phyloP scores from a whole-genome alignment of 2,113 vertebrate genomes.

The Coracopsis vasa region DNA sequence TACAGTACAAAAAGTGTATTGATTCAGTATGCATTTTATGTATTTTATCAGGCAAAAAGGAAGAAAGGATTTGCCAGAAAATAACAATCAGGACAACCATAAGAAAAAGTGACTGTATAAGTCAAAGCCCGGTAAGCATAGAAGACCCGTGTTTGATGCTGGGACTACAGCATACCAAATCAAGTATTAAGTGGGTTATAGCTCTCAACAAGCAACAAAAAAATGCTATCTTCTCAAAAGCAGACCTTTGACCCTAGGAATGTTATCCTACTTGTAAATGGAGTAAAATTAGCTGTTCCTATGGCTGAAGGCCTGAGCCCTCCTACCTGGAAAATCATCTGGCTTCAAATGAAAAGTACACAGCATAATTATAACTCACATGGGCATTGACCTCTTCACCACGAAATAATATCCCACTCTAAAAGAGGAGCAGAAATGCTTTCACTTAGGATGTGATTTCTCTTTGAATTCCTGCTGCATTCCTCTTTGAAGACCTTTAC shows the following conservation, averaged over 20 bases:
- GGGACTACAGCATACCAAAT: neutral
- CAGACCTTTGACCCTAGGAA: neutral
- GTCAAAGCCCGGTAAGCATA: conserved; percentile 88
- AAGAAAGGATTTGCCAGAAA: conserved; percentile 93
- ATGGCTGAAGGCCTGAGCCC: neutral
- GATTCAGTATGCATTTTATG: conserved; percentile 25
- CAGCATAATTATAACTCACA: neutral
- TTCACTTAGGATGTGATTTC: neutral
- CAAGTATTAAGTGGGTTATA: neutral
- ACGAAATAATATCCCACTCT: neutral
- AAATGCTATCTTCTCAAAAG: neutral
- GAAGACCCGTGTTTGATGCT: neutral
- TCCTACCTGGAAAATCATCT: neutral
- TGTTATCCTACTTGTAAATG: neutral
- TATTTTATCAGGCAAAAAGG: conserved; percentile 88
- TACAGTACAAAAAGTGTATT: neutral
- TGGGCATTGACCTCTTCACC: neutral
- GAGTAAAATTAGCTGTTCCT: neutral
- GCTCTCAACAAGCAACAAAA: neutral
- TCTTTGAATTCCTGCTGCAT: neutral
- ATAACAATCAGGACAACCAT: conserved; percentile 92
- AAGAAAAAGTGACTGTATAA: conserved; percentile 92
- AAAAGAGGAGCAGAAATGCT: neutral
- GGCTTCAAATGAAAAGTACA: neutral
- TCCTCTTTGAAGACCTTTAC: neutral